Conservation (phyloP, 2,888 invertebrate species). For the Mesorhabditis spiculigera region DNA sequence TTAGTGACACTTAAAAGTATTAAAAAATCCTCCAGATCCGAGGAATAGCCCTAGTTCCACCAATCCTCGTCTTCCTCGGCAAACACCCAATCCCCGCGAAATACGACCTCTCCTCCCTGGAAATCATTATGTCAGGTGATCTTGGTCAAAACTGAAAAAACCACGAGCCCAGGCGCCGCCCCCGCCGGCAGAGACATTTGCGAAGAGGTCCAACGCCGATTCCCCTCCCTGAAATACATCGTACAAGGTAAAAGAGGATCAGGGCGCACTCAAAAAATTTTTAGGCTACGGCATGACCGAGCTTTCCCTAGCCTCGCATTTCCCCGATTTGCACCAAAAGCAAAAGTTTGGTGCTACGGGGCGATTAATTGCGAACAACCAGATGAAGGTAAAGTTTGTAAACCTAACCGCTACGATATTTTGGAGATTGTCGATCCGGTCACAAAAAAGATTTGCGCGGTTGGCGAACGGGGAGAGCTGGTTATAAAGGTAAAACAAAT, state of each 20-base stretch:
- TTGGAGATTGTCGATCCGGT: conserved; percentile 29
- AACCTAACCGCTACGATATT: not conserved
- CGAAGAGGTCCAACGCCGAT: conserved; percentile 42
- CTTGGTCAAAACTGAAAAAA: not conserved
- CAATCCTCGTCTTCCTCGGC: conserved; percentile 74
- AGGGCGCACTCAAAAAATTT: not conserved
- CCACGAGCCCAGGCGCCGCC: conserved; percentile 40
- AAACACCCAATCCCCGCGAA: conserved; percentile 70
- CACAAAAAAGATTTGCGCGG: conserved; percentile 35
- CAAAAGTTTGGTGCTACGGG: conserved; percentile 72
- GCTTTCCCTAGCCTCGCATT: conserved; percentile 67
- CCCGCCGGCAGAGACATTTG: conserved; percentile 52
- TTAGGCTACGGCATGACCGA: conserved; percentile 76
- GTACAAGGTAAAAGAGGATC: conserved; percentile 20
- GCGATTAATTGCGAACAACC: conserved; percentile 67
- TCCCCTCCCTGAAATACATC: conserved; percentile 37
- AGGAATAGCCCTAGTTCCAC: conserved; percentile 71
- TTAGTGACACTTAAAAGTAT: not conserved
- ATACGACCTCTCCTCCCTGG: conserved; percentile 74
- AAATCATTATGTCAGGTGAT: conserved; percentile 59
- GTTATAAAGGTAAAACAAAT: not conserved
- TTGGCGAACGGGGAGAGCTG: conserved; percentile 73
- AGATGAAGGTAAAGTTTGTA: conserved; percentile 64
- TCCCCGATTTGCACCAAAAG: conserved; percentile 57
- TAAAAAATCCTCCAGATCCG: conserved; percentile 19